Conservation (phyloP, 2,797 vertebrate genomes). For the Natrix natrix region DNA sequence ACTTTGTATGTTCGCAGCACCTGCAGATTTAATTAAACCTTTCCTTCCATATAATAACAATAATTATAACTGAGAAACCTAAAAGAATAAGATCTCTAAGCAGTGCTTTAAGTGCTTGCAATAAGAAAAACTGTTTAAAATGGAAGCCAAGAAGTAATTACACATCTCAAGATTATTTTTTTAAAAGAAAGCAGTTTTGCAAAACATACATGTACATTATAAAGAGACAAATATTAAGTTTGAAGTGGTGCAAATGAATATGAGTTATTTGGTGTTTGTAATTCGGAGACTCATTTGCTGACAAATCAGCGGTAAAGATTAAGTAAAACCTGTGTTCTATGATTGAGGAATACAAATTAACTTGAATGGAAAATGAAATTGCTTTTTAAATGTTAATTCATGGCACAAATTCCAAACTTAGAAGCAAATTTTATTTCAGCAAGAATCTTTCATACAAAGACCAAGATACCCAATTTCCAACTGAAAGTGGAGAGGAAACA, state of each 20-base stretch:
- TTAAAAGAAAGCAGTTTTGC: conserved; percentile 24
- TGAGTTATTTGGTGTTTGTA: conserved; percentile 4
- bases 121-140: conserved; percentile 43
- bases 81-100: conserved; percentile 40
- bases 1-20: conserved; percentile 10
- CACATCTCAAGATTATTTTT: conserved; percentile 33
- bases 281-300: conserved; percentile 29
- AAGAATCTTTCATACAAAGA: not conserved
- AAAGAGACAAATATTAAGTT: conserved; percentile 43
- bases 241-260: conserved; percentile 22
- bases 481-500: not conserved
- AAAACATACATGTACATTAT: conserved; percentile 38
- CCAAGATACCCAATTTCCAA: not conserved
- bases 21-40: conserved; percentile 54
- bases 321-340: conserved; percentile 39
- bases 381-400: not conserved
- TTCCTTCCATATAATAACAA: conserved; percentile 48
- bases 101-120: conserved; percentile 50
- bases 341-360: conserved; percentile 25
- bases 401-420: not conserved
- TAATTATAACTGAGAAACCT: conserved; percentile 52
- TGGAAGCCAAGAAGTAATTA: conserved; percentile 43
- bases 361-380: conserved; percentile 3
- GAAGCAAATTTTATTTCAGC: not conserved
- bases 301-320: conserved; percentile 23